Evolutionary conservation across 2,888 invertebrate genomes (phyloP).

Genomic region (Conchocele bisecta): DNA sequence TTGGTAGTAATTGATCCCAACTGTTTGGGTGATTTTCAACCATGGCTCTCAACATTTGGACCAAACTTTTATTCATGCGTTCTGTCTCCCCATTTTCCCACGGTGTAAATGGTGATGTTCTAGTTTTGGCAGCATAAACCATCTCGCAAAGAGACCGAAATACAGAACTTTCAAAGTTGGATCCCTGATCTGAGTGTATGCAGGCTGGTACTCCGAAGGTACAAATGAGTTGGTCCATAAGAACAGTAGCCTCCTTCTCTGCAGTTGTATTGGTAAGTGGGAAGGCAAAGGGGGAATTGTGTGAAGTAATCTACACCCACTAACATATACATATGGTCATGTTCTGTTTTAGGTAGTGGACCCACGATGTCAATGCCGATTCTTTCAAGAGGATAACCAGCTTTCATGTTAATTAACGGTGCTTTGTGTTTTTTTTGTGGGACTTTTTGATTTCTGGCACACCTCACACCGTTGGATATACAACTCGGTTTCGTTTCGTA

Average conservation of each 20-base stretch:
- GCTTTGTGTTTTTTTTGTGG: background rate
- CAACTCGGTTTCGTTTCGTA: constrained; percentile 2
- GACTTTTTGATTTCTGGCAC: background rate
- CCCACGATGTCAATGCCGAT: constrained; percentile 12
- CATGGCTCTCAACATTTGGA: no score
- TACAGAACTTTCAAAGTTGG: constrained; percentile 8
- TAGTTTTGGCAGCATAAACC: constrained; percentile 9
- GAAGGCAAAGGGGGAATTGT: background rate
- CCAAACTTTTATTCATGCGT: background rate
- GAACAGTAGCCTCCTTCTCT: constrained; percentile 2
- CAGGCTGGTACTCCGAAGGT: background rate
- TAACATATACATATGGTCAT: constrained; percentile 6
- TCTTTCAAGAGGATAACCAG: constrained; percentile 11
- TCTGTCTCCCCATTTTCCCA: constrained; percentile 2
- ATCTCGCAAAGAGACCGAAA: background rate
- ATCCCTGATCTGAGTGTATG: constrained; percentile 5
- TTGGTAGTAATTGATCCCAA: no score
- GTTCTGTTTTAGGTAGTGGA: constrained; percentile 3
- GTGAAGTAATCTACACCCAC: constrained; percentile 3
- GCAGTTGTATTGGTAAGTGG: background rate
- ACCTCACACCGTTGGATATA: background rate
- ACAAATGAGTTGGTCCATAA: constrained; percentile 9
- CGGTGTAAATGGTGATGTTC: constrained; percentile 5
- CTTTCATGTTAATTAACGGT: background rate
- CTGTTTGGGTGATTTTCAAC: no score